Percentiles rank a stretch among this genome's conserved stretches.
phyloP scores from a whole-genome alignment of 2,113 vertebrate species.

The Pygoscelis antarcticus region DNA sequence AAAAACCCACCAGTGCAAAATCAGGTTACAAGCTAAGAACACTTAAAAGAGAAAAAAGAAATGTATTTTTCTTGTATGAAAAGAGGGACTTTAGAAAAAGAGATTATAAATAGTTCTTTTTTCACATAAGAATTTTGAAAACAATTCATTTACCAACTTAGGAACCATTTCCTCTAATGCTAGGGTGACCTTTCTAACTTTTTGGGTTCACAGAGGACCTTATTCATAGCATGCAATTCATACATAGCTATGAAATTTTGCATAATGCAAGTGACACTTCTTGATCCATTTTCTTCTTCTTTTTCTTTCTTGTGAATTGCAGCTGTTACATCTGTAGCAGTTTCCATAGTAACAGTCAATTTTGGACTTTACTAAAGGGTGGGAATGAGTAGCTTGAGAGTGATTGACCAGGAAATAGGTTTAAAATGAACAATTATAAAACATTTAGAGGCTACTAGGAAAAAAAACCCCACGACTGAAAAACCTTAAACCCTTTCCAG shows the following conservation, averaged over 20 bases:
- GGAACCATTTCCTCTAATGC: constrained; percentile 31
- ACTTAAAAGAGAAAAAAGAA: background rate
- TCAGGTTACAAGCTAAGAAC: background rate
- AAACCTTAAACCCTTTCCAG: background rate
- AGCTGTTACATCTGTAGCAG: constrained; percentile 53
- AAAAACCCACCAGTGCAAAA: background rate
- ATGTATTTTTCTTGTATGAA: background rate
- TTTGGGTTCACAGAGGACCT: background rate
- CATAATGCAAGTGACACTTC: constrained; percentile 40
- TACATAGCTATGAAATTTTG: constrained; percentile 30
- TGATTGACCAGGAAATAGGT: constrained; percentile 30
- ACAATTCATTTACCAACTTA: constrained; percentile 17
- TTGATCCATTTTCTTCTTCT: constrained; percentile 22
- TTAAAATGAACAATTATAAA: constrained; percentile 41
- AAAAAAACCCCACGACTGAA: background rate
- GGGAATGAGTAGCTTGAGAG: background rate
- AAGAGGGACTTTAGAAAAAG: background rate
- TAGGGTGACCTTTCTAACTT: constrained; percentile 9
- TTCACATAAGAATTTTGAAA: background rate
- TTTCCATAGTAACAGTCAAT: constrained; percentile 69
- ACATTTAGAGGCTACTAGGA: background rate
- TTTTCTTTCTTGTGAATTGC: constrained; percentile 46
- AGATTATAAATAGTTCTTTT: background rate
- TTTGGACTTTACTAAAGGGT: constrained; percentile 46
- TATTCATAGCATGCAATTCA: background rate